phyloP scores from a whole-genome alignment of 2,113 vertebrate genomes.

The Pluvialis apricaria region DNA sequence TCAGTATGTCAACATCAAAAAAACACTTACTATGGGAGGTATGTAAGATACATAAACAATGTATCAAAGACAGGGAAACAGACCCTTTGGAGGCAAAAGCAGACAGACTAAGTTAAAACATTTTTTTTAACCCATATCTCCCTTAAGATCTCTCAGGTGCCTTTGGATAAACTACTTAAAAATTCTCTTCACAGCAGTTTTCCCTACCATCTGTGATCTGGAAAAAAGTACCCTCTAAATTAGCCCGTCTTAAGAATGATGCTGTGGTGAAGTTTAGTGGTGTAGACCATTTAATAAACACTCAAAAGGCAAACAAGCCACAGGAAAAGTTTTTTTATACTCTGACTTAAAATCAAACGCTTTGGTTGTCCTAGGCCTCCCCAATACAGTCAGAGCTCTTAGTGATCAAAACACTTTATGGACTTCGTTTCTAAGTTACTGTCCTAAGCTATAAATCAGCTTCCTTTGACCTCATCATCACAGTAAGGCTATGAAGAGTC shows the following conservation, averaged over 20 bases:
- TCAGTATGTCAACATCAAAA: background rate
- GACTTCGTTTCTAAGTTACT: background rate
- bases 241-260: background rate
- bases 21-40: background rate
- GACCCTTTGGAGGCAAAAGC: background rate
- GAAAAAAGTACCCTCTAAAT: background rate
- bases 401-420: background rate
- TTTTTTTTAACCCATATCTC: background rate
- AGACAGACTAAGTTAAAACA: background rate
- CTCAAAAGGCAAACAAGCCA: background rate
- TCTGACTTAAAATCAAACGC: background rate
- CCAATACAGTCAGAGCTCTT: background rate
- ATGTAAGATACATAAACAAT: background rate
- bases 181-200: background rate
- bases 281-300: background rate
- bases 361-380: background rate
- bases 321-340: background rate
- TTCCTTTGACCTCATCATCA: background rate
- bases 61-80: background rate
- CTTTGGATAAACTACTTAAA: background rate
- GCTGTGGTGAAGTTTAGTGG: background rate
- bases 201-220: background rate
- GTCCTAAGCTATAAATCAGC: background rate
- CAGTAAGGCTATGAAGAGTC: background rate
- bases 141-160: background rate